These are phyloP conservation scores for Drosophila truncata DNA, from an alignment of 1,140 invertebrate species.

Conservation along the genomic window DNA sequence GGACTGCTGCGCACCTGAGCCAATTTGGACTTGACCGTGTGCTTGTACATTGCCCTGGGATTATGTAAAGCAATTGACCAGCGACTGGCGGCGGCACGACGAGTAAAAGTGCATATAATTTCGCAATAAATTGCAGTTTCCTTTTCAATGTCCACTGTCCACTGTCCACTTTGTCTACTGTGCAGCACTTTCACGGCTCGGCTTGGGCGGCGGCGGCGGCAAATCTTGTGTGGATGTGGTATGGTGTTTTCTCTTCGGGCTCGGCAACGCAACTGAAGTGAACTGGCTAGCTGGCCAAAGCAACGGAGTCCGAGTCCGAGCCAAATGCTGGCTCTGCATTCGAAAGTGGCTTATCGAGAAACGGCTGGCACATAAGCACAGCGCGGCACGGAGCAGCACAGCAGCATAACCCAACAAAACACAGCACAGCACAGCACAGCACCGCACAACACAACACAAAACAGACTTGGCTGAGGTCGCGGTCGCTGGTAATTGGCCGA, in stretches of 20 bases:
- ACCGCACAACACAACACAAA: slow-evolving; percentile 5
- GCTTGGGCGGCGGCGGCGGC: slow-evolving; percentile 38
- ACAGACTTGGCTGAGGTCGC: slow-evolving; percentile 64
- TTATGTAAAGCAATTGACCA: slow-evolving; percentile 45
- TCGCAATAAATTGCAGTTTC: slow-evolving; percentile 65
- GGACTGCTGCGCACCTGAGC: slow-evolving; percentile 64
- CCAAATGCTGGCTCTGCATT: slow-evolving; percentile 75
- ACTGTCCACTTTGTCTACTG: slow-evolving; percentile 19
- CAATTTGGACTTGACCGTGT: slow-evolving; percentile 74
- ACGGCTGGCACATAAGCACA: slow-evolving; percentile 41
- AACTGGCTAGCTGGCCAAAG: slow-evolving; percentile 59
- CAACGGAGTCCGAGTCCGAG: slow-evolving; percentile 39
- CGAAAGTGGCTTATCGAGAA: slow-evolving; percentile 82
- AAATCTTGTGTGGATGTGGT: slow-evolving; percentile 49
- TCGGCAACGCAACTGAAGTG: slow-evolving; percentile 71
- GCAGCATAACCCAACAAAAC: slow-evolving; percentile 14
- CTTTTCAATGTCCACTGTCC: slow-evolving; percentile 57
- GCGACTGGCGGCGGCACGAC: slow-evolving; percentile 24
- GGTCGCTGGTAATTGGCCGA: slow-evolving; percentile 55
- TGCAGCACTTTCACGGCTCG: slow-evolving; percentile 72
- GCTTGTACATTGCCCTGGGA: slow-evolving; percentile 69
- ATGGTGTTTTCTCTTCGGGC: slow-evolving; percentile 77
- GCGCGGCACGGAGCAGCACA: slow-evolving; percentile 3
- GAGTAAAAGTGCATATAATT: slow-evolving; percentile 77
- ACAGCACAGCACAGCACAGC: slow-evolving; percentile 6